Conservation (phyloP, 2,888 invertebrate genomes). For the Nymphalis urticae region DNA sequence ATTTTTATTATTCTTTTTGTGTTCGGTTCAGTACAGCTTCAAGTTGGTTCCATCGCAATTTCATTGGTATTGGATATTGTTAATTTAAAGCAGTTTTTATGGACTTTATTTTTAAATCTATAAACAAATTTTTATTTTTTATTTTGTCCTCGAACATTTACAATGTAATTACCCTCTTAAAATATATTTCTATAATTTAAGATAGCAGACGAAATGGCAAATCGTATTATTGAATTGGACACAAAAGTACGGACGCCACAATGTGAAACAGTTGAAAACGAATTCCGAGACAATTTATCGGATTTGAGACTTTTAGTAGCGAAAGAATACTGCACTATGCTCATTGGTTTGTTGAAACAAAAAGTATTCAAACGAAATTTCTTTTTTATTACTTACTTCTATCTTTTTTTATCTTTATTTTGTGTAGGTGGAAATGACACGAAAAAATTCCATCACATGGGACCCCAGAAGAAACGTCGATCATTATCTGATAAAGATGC, state of each 20-base stretch:
- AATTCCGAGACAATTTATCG: conserved; percentile 78
- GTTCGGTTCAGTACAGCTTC: too few species aligned
- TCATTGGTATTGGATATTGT: too few species aligned
- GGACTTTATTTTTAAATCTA: neutral
- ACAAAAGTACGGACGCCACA: conserved; percentile 79
- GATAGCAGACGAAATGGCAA: conserved; percentile 80
- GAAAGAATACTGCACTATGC: conserved; percentile 82
- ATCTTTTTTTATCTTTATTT: neutral
- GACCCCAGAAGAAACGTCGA: conserved; percentile 74
- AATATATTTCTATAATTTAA: conserved; percentile 46
- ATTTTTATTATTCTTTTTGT: too few species aligned
- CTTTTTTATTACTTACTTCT: neutral
- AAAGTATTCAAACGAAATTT: neutral
- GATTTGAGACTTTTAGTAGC: conserved; percentile 82
- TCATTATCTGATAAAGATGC: conserved; percentile 85
- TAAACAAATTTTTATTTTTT: neutral
- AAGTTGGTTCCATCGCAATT: too few species aligned
- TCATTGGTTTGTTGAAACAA: conserved; percentile 67
- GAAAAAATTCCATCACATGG: conserved; percentile 83
- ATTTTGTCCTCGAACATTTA: too few species aligned
- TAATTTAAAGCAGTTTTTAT: too few species aligned
- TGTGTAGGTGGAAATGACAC: conserved; percentile 71
- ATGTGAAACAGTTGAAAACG: conserved; percentile 71
- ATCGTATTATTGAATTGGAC: conserved; percentile 74
- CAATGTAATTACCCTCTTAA: neutral